Evolutionary conservation across 1,140 invertebrate species (phyloP), one percentile per base, ranked within the genome.

Genomic region (Hesperophylax magnus): DNA sequence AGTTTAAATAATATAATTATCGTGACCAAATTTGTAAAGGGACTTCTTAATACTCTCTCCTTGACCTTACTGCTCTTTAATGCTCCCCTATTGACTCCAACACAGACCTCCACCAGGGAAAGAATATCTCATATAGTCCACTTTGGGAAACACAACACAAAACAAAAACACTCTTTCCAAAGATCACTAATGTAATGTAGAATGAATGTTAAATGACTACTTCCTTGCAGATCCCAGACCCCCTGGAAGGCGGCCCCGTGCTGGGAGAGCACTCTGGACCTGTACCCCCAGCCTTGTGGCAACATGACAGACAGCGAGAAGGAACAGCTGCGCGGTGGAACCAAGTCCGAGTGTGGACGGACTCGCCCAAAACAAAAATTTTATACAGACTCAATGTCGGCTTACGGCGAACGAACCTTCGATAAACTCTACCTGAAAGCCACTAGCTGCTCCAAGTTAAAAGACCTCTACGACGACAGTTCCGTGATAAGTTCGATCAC

Each of bases 261-360:
- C 84, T 95, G 95, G 94, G 94, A 95, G 86, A 94, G 94, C 79
- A 94, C 93, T 74, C 94, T 93, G 0, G 95, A 95, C 86, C 92
- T 95, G 52, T 95, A 95, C 85, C 94, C 94, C 0, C 92, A 92
- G 39, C 94, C 95, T 0, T 91, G 90, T 84, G 93, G 94, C 6
- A 95, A 94, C 85, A 92, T 94, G 87, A 95, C 94, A 0, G 94
- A 95, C 84, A 94, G 91, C 1, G 93, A 95, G 85, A 95, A 95
- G 84, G 91, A 92, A 84, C 90, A 91, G 34, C 82, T 91, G 34
- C 88, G 91, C 1, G 90, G 90, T 3, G 87, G 91, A 65, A 91
- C 91, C 0, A 89, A 89, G n/a, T 92, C 91, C 20, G 92, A 92
- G 82, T 89, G 90, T 24, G 89, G 90, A 0, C 89, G 90, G 53